Base-by-base conservation (phyloP, 1,140 invertebrate genomes). In the Protaetia brevitarsis region DNA sequence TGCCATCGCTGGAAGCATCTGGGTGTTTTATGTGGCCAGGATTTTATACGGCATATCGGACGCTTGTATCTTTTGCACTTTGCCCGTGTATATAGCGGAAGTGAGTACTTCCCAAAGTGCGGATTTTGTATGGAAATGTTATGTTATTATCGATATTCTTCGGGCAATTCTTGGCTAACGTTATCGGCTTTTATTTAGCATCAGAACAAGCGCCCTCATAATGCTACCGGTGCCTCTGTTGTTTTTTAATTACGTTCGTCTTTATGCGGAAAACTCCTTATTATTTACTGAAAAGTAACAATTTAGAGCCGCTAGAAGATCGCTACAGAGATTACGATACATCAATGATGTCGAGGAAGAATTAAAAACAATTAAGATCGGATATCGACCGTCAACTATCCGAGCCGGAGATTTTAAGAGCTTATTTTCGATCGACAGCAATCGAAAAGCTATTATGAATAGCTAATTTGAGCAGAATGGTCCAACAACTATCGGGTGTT, bases 31-130 rank as follows among this genome's bases (percentile, higher is more conserved):
- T 57, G 34, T 67, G 8, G 45, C 67, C 11, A 58, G 65, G 21
- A 19, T 51, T 8, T 19, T 51, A 13, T 51, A 6, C 16, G 41
- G 41, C 6, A 51, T 51, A 51, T 6, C 41, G 6, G 41, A 51
- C 16, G 41, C 16, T 51, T 51, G 6, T 19, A 8, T 8, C 5
- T 51, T 51, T 19, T 6, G 7, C 6, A 5, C 16, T 8, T 19
- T 86, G n/a, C 86, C 87, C 0, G n/a, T n/a, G n/a, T n/a, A n/a
- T n/a, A n/a, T n/a, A n/a, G n/a, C n/a, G n/a, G n/a, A n/a, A n/a
- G n/a, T 91, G 29, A 82, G 89, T 28, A 84, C 88, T 41, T n/a
- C 79, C 86, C 68, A 82, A 86, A 62, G 85, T 91, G 1, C 79
- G 90, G 10, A 90, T 91, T 69, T 51, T 71, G 0, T 66, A 76